Evolutionary conservation across 2,888 invertebrate species (phyloP).

Genomic region (Drosophila pegasa): DNA sequence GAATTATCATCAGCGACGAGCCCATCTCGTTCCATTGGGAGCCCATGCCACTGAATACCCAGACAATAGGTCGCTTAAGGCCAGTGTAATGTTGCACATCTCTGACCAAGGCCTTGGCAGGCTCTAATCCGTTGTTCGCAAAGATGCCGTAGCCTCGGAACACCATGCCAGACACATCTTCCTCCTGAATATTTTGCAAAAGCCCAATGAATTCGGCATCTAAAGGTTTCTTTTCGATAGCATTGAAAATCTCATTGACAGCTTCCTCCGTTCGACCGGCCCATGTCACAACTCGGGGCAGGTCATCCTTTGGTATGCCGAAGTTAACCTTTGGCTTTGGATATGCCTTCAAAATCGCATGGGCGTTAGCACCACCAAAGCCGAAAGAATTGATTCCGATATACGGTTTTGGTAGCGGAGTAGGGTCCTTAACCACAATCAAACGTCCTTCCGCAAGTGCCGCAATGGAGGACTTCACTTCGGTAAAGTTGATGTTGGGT

Average conservation of each 20-base stretch:
- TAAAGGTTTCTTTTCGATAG: slow-evolving; percentile 87
- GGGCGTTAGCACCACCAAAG: slow-evolving; percentile 95
- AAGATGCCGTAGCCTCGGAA: slow-evolving; percentile 91
- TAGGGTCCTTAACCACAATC: slow-evolving; percentile 90
- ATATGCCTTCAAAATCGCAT: slow-evolving; percentile 76
- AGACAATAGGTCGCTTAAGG: slow-evolving; percentile 91
- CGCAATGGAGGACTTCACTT: slow-evolving; percentile 87
- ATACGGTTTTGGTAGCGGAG: slow-evolving; percentile 89
- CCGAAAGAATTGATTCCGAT: slow-evolving; percentile 96
- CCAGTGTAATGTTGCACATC: slow-evolving; percentile 88
- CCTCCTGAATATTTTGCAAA: slow-evolving; percentile 87
- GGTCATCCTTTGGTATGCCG: slow-evolving; percentile 87
- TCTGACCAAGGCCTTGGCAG: slow-evolving; percentile 82
- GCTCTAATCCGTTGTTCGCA: slow-evolving; percentile 66
- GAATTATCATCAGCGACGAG: slow-evolving; percentile 89
- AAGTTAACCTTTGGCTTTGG: slow-evolving; percentile 85
- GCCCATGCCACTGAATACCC: slow-evolving; percentile 96
- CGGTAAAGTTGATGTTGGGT: slow-evolving; percentile 92
- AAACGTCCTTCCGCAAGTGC: slow-evolving; percentile 88
- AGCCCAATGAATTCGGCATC: slow-evolving; percentile 88
- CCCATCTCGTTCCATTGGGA: slow-evolving; percentile 96
- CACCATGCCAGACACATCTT: slow-evolving; percentile 88
- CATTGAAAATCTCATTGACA: slow-evolving; percentile 88
- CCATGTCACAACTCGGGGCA: slow-evolving; percentile 90
- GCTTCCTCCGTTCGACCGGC: slow-evolving; percentile 93